Base-by-base conservation (phyloP, 2,888 invertebrate species). In the Drosophila borealis region DNA sequence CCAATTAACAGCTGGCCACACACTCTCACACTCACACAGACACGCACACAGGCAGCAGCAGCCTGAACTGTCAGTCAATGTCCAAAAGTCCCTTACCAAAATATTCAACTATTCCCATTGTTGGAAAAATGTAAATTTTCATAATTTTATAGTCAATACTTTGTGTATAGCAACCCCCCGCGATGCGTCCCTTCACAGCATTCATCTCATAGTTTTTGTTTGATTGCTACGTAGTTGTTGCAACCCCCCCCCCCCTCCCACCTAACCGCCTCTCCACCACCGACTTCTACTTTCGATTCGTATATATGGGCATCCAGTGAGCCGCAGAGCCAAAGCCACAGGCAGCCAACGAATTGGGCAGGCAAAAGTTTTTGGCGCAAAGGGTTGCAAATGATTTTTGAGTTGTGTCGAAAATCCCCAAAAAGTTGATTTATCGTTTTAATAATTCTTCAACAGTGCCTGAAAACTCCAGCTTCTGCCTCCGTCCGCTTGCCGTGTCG, bases 361-460 rank as follows among this genome's bases (percentile, higher is more conserved):
- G 77, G 73, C 77, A 77, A 76, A 76, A 77, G 64, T 76, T 76
- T 72, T 76, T 44, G 37, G 41, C 54, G 48, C 63, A 83, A 87
- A 87, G 87, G 87, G 87, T 87, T 87, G 87, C 76, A 84, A 84
- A 80, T 84, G 83, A 87, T 87, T 84, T 84, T 81, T 88, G 79
- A 76, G 78, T 61, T 66, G 64, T 76, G 81, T 69, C 78, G 80
- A 76, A 89, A 78, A 88, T 89, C 83, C 82, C 87, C 88, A 83
- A 83, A 81, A 85, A 87, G 78, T 90, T 89, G 89, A 89, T 89
- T 89, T 89, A 89, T 89, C 79, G 89, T 89, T 89, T 89, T 89
- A 89, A 89, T 89, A 89, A 88, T 85, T 85, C 81, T 76, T 81
- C 80, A 73, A 70, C 64, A 67, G 75, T 65, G 66, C 70, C 49